phyloP scores from a whole-genome alignment of 1,140 invertebrate species.

The Drosophila sp. region DNA sequence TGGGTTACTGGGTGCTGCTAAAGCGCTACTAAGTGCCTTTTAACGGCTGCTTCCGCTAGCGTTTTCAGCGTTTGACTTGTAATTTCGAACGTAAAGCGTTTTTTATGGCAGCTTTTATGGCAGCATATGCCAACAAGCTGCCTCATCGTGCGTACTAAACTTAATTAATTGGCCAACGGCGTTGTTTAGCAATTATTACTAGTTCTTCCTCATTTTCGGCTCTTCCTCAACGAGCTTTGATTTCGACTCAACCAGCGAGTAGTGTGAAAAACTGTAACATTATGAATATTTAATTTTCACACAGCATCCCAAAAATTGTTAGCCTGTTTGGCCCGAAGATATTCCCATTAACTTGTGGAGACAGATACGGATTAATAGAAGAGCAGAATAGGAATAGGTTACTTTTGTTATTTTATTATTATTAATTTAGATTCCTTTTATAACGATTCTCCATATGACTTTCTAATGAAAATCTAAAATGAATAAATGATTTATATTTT shows the following conservation, averaged over 20 bases:
- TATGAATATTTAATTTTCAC: not conserved
- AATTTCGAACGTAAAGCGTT: slow-evolving; percentile 52
- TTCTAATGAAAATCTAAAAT: too few relatives aligned
- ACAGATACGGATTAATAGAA: too few relatives aligned
- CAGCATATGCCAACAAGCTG: slow-evolving; percentile 65
- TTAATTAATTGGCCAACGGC: slow-evolving; percentile 73
- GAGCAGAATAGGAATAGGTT: too few relatives aligned
- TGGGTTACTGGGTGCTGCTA: slow-evolving; percentile 31
- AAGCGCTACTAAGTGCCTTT: slow-evolving; percentile 56
- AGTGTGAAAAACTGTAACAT: slow-evolving; percentile 7
- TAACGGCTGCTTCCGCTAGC: slow-evolving; percentile 58
- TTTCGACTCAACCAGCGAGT: not conserved
- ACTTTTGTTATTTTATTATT: too few relatives aligned
- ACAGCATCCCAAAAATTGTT: not conserved
- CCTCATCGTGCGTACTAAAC: slow-evolving; percentile 64
- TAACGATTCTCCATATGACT: too few relatives aligned
- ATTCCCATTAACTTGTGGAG: too few relatives aligned
- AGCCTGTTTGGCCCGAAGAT: too few relatives aligned
- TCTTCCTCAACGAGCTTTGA: not conserved
- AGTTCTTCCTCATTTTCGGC: slow-evolving; percentile 21
- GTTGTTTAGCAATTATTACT: slow-evolving; percentile 69
- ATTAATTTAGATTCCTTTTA: too few relatives aligned
- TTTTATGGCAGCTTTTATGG: slow-evolving; percentile 63
- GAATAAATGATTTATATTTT: too few relatives aligned
- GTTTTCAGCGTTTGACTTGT: slow-evolving; percentile 43